Evolutionary conservation across 2,797 vertebrate species (phyloP).

Genomic region (Trematomus bernacchii): DNA sequence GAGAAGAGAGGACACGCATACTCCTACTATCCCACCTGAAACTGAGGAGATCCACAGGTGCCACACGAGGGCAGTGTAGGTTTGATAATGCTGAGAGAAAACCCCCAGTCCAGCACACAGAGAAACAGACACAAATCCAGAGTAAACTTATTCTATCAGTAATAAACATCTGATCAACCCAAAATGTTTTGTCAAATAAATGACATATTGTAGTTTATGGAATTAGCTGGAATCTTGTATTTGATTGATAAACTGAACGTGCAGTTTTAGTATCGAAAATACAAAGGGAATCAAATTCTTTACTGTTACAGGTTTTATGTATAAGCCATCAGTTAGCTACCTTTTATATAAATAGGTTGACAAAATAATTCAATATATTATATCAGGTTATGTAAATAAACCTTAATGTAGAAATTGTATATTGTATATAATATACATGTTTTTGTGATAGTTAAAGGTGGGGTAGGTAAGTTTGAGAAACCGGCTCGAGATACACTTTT

Average conservation of each 20-base stretch:
- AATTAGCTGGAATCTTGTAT: neutral
- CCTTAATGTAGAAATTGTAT: neutral
- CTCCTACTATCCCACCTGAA: constrained; percentile 17
- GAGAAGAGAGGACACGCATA: neutral
- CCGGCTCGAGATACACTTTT: too few species aligned
- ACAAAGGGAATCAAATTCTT: neutral
- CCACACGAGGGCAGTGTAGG: constrained; percentile 78
- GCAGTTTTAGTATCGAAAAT: neutral
- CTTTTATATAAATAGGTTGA: too few species aligned
- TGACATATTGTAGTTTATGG: neutral
- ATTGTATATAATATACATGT: neutral
- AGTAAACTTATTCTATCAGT: neutral
- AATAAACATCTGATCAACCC: neutral
- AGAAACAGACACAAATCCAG: neutral
- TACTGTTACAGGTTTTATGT: neutral
- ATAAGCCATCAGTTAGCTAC: neutral
- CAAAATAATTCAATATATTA: neutral
- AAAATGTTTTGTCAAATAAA: neutral
- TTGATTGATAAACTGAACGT: neutral
- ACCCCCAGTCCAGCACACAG: neutral
- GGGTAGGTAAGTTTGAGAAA: too few species aligned
- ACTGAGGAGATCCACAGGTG: constrained; percentile 19
- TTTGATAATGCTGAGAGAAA: constrained; percentile 17
- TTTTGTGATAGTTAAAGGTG: too few species aligned
- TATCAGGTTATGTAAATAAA: neutral